These are phyloP conservation scores for Nephrotoma guestfalica DNA, from an alignment of 2,888 invertebrate genomes.

Conservation along the genomic window DNA sequence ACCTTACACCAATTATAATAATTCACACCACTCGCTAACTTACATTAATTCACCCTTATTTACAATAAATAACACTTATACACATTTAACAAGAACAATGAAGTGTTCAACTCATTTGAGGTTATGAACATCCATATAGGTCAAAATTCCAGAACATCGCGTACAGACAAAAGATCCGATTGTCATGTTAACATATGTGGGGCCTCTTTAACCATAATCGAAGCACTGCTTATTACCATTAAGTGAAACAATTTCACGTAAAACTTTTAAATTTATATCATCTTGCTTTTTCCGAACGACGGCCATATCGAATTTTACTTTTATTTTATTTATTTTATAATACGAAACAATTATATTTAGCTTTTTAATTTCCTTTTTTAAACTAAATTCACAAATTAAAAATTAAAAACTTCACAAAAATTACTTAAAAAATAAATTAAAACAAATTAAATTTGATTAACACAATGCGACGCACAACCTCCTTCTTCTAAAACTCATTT, in stretches of 20 bases:
- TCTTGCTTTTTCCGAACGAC: constrained; percentile 79
- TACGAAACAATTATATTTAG: background rate
- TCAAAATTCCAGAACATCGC: constrained; percentile 95
- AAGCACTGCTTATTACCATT: constrained; percentile 88
- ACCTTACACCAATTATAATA: no score
- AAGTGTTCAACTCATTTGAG: no score
- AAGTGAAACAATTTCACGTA: constrained; percentile 82
- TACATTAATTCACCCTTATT: no score
- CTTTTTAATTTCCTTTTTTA: background rate
- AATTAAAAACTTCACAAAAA: no score
- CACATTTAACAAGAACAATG: no score
- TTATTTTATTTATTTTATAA: background rate
- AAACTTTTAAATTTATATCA: constrained; percentile 87
- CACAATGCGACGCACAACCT: no score
- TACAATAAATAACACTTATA: no score
- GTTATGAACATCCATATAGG: no score
- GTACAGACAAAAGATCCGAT: constrained; percentile 97
- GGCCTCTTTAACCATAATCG: constrained; percentile 95
- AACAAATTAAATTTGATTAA: no score
- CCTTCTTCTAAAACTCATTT: no score
- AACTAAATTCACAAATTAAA: background rate
- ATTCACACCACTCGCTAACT: no score
- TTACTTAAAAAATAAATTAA: no score
- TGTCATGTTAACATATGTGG: constrained; percentile 96
- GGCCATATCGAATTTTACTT: constrained; percentile 18